These are phyloP conservation scores for Premnoplex brunnescens DNA, from an alignment of 2,797 vertebrate species.

Conservation along the genomic window DNA sequence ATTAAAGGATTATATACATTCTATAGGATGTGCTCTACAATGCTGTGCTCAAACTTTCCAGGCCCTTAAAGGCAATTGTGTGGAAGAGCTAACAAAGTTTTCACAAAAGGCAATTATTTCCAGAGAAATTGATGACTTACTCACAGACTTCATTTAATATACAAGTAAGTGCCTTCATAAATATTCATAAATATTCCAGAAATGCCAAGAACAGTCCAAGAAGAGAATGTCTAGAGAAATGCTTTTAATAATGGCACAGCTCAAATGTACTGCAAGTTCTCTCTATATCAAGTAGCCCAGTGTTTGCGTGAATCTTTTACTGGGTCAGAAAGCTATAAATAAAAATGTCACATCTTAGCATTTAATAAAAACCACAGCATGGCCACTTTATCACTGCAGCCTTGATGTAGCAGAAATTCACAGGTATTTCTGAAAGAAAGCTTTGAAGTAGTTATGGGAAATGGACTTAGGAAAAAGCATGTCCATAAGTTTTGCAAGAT, in stretches of 20 bases:
- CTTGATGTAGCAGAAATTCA: background rate
- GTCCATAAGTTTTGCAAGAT: background rate
- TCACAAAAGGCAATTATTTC: slow-evolving; percentile 2
- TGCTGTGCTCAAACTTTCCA: background rate
- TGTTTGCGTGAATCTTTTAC: background rate
- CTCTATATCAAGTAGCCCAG: background rate
- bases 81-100: background rate
- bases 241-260: slow-evolving; percentile 22
- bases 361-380: slow-evolving; percentile 39
- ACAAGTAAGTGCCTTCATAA: slow-evolving; percentile 22
- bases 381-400: background rate
- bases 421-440: background rate
- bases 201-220: slow-evolving; percentile 41
- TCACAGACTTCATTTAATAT: background rate
- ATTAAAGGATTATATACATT: background rate
- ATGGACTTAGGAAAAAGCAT: background rate
- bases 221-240: slow-evolving; percentile 11
- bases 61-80: background rate
- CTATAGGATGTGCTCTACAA: background rate
- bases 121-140: background rate
- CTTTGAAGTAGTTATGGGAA: background rate
- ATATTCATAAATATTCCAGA: slow-evolving; percentile 51
- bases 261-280: background rate
- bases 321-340: background rate
- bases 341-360: slow-evolving; percentile 4